Conservation (phyloP, 2,888 invertebrate genomes). For the Rotaria sp. region DNA sequence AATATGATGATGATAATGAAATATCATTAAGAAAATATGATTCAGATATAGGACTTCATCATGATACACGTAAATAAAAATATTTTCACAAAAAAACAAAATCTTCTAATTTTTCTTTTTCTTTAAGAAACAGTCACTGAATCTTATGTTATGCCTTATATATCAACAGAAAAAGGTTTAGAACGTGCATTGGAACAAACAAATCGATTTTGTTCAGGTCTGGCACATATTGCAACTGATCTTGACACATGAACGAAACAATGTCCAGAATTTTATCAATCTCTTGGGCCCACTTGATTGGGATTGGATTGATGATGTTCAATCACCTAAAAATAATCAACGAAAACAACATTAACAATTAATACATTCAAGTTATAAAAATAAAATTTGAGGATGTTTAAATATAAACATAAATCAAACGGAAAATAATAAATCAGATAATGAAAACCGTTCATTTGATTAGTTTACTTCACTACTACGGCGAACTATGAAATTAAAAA, state of each 20-base stretch:
- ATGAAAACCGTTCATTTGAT: not conserved
- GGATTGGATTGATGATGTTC: not conserved
- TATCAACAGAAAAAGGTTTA: conserved; percentile 19
- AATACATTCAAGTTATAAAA: not conserved
- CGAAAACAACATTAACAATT: not conserved
- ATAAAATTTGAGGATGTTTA: not conserved
- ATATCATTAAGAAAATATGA: conserved; percentile 1
- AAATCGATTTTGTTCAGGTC: not conserved
- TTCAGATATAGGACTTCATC: not conserved
- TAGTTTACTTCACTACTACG: not conserved
- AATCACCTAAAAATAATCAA: not conserved
- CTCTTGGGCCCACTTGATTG: not conserved
- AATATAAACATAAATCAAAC: not conserved
- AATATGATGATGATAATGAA: not conserved
- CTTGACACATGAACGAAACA: conserved; percentile 4
- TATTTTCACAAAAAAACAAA: not conserved
- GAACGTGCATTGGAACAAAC: conserved; percentile 29
- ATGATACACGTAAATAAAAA: not conserved
- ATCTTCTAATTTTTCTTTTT: not conserved
- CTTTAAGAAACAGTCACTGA: not conserved
- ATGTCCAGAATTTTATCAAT: not conserved
- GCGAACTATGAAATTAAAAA: not conserved
- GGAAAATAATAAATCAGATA: not conserved
- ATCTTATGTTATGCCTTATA: not conserved
- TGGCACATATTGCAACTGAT: not conserved